These are phyloP conservation scores for Numenius arquata DNA, from an alignment of 2,113 vertebrate species.

Conservation along the genomic window DNA sequence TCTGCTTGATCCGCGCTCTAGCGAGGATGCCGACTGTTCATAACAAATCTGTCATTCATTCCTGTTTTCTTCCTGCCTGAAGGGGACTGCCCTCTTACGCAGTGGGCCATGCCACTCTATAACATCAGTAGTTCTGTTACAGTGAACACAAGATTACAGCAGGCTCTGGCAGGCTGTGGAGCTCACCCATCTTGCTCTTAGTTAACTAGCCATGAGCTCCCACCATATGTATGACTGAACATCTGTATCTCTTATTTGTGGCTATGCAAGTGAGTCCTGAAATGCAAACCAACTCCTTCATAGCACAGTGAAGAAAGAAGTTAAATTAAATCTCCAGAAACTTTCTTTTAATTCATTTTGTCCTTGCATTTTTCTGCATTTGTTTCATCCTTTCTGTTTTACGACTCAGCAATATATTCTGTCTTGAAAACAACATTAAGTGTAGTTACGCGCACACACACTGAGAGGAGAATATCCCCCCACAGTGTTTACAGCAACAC, in stretches of 20 bases:
- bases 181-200: background rate
- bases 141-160: background rate
- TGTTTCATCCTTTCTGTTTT: conserved; percentile 55
- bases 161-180: background rate
- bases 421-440: conserved; percentile 68
- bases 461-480: conserved; percentile 64
- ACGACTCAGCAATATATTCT: conserved; percentile 66
- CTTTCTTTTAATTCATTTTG: conserved; percentile 9
- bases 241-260: background rate
- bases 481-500: conserved; percentile 71
- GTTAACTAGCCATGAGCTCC: background rate
- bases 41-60: background rate
- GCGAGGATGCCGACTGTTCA: background rate
- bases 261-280: background rate
- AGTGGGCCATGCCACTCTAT: background rate
- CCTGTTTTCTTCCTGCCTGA: background rate
- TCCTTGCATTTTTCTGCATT: background rate
- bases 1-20: background rate
- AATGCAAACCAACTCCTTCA: background rate
- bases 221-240: background rate
- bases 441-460: conserved; percentile 65
- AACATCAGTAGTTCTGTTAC: background rate
- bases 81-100: background rate
- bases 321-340: background rate
- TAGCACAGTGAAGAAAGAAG: background rate